These are phyloP conservation scores for Erannis defoliaria DNA, from an alignment of 2,888 invertebrate species.

Conservation along the genomic window DNA sequence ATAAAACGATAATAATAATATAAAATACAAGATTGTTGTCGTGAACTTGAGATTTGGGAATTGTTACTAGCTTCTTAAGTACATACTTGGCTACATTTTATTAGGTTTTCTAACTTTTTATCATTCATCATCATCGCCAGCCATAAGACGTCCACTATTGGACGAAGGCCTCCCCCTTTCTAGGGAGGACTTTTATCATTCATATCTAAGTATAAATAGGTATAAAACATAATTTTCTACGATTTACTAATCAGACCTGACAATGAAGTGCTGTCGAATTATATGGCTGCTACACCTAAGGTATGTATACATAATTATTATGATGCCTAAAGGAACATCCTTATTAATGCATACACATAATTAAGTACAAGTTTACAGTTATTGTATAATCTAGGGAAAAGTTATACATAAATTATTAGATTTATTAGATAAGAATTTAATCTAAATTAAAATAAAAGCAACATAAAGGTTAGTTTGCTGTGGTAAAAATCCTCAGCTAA, in stretches of 20 bases:
- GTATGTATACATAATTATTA: no score
- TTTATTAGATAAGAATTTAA: neutral
- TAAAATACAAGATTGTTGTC: slow-evolving; percentile 37
- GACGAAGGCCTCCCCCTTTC: no score
- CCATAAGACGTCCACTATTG: no score
- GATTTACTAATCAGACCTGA: slow-evolving; percentile 66
- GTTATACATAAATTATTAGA: neutral
- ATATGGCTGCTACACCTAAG: slow-evolving; percentile 75
- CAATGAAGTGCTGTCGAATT: slow-evolving; percentile 77
- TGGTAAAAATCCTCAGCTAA: neutral
- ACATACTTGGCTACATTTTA: no score
- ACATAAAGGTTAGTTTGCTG: neutral
- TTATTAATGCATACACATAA: no score
- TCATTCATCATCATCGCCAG: no score
- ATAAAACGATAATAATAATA: no score
- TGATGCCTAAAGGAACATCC: no score
- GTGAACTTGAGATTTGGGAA: slow-evolving; percentile 16
- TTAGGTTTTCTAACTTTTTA: no score
- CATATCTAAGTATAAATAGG: neutral
- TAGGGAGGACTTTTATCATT: no score
- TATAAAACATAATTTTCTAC: slow-evolving; percentile 18
- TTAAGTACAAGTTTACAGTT: slow-evolving; percentile 29
- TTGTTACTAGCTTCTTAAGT: slow-evolving; percentile 14
- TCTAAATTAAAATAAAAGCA: no score
- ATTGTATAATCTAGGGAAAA: slow-evolving; percentile 13